Base-by-base conservation (phyloP, 2,888 invertebrate species). In the Nomada lathburiana region DNA sequence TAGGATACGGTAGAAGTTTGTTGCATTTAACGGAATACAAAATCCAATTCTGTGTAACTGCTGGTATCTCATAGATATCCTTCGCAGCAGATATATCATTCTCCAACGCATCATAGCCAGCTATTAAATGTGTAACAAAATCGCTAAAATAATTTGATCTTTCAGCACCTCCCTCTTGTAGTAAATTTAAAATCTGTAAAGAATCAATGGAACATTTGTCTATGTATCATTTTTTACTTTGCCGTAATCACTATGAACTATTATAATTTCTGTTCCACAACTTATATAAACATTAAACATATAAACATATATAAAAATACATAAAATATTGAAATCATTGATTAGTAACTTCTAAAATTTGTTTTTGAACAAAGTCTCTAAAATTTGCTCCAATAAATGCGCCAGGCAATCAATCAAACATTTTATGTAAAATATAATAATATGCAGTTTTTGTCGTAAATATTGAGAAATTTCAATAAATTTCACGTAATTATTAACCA, bases 11-110 rank as follows among this genome's bases (percentile, higher is more conserved):
- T 75, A 96, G 93, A 79, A 95, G 93, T 88, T 94, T 95, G 71
- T 94, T 94, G 92, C 95, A 95, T 91, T 95, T 95, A 23, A 94
- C 94, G 53, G 96, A 96, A 83, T 95, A 93, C 50, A 93, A 93
- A 81, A 99, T 97, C 99, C 99, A 99, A 94, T 96, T 96, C 91
- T 97, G 96, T 59, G 96, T 97, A 74, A 99, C 97, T 86, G 98
- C 98, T 82, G 98, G 98, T 76, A 98, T 97, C 94, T 98, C 98
- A 94, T 98, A 99, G 20, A 99, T 95, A 93, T 99, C 99, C 93
- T 97, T 97, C 13, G 98, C 98, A 94, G 98, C 98, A 76, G 96
- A 96, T 89, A 98, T 95, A 94, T 98, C 98, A 91, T 96, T 97
- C 93, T 98, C 98, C 90, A 97, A 96, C 77, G 97, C 97, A 94